Base-by-base conservation (phyloP, 2,797 vertebrate species). In the Apogon talboti region DNA sequence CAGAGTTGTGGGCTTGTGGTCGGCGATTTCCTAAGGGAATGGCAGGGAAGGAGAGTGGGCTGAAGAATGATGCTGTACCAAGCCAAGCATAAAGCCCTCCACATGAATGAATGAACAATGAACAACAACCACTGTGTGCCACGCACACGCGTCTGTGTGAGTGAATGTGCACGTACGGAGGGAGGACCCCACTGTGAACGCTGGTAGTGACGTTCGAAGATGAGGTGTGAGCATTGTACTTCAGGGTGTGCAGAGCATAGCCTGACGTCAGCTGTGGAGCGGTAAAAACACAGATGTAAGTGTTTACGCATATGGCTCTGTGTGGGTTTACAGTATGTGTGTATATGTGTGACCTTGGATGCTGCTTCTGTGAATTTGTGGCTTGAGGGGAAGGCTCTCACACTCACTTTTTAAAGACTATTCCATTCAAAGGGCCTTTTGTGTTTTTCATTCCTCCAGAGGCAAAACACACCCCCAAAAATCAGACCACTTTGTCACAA, bases 31-130 rank as follows among this genome's bases (percentile, higher is more conserved):
- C 79, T 85, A 50, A 11, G 89, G 88, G 78, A 87, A 84, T 74
- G 79, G 83, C 74, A 80, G 83, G 45, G 79, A 81, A 84, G 69
- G 71, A 85, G 78, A 86, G 90, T 87, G 83, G 91, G 90, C 68
- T 72, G 79, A 87, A 89, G 89, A 91, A 89, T 88, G 80, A 89
- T 79, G 87, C 79, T 74, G 79, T 83, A 87, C 78, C 85, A 74
- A 84, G 81, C 88, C 89, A 89, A 86, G 87, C 87, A 85, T 83
- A 84, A 90, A 91, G 81, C 83, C 63, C 76, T 86, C 77, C 57
- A 74, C 85, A 91, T 89, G 88, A 92, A 92, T 92, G 92, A 93
- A 92, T 93, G 92, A 89, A 93, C 92, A 92, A 93, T 90, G 90
- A 91, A 92, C 91, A 92, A 91, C 86, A 85, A 77, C 68, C 69